Base-by-base conservation (phyloP, 2,113 vertebrate species). In the Osmerus mordax region DNA sequence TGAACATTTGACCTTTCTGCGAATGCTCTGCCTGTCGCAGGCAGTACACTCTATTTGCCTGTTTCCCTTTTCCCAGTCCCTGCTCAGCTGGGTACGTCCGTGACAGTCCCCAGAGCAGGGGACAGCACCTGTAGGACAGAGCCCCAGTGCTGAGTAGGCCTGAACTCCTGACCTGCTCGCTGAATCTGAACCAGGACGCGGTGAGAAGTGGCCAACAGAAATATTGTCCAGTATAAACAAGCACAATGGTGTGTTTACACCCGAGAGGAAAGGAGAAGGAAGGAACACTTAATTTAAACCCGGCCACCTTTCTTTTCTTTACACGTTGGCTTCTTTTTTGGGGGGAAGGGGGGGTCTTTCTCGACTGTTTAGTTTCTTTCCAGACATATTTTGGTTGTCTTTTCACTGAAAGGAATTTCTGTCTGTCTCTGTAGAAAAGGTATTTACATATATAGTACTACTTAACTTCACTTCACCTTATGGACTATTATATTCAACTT, bases 141-240 rank as follows among this genome's bases (percentile, higher is more conserved):
- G 23, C 5, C 23, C 13, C 60, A 29, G 62, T 9, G 62, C 28
- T 32, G 29, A 41, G 75, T 84, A 85, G 79, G 78, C 80, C 78
- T 83, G 88, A 90, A 88, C 91, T 88, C 77, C 36, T 90, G 90
- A 93, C 89, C 88, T 28, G 7, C 65, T 78, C 78, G 84, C 84
- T 87, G 81, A 88, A 83, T 89, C 87, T 87, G 82, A 84, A 80
- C 83, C 85, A 73, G 74, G 83, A 80, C 80, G 68, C 83, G 67
- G 78, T 77, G 77, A 83, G 71, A 51, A 69, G 59, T 69, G 71
- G 70, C 70, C 76, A 75, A 70, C 74, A 79, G 71, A 83, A 86
- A 72, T 84, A 80, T 72, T 71, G 74, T 55, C 70, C 80, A 71
- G 73, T 80, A 80, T 85, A 90, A 89, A 90, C 84, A 90, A 79